Conservation (phyloP, 2,888 invertebrate species). For the Pseudoips prasinana region DNA sequence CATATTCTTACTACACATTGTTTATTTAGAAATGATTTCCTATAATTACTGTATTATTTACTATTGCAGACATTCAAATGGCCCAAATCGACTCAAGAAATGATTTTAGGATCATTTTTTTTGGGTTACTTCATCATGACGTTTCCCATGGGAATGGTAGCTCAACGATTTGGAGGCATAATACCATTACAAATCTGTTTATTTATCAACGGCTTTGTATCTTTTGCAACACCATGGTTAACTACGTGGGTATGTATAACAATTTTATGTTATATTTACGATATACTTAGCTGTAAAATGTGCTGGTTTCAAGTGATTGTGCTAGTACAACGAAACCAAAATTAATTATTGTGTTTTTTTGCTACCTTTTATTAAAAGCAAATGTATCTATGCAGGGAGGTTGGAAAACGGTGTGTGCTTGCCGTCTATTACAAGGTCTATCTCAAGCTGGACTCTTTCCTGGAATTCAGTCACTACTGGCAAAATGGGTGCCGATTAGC, state of each 20-base stretch:
- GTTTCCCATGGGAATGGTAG: conserved; percentile 80
- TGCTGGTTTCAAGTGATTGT: too few relatives aligned
- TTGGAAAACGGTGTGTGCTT: conserved; percentile 82
- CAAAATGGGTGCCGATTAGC: conserved; percentile 86
- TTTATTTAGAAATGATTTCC: too few relatives aligned
- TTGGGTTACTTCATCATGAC: conserved; percentile 76
- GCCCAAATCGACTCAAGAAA: conserved; percentile 58
- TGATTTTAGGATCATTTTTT: conserved; percentile 73
- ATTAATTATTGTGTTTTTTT: too few relatives aligned
- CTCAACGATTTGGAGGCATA: conserved; percentile 84
- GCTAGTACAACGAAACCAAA: too few relatives aligned
- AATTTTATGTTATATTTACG: not conserved
- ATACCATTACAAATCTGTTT: conserved; percentile 71
- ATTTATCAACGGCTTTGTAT: conserved; percentile 42
- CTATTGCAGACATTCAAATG: conserved; percentile 54
- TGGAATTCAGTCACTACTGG: conserved; percentile 84
- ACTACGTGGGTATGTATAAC: conserved; percentile 43
- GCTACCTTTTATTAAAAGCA: too few relatives aligned
- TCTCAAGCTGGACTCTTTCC: conserved; percentile 87
- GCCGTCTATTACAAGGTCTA: conserved; percentile 87
- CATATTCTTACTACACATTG: too few relatives aligned
- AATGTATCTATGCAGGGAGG: conserved; percentile 70
- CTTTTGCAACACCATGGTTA: conserved; percentile 51
- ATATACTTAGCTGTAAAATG: not conserved
- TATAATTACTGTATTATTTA: too few relatives aligned